Evolutionary conservation across 1,140 invertebrate genomes (phyloP), one percentile per base, ranked within the genome.

Genomic region (Chironomus striatipennis): DNA sequence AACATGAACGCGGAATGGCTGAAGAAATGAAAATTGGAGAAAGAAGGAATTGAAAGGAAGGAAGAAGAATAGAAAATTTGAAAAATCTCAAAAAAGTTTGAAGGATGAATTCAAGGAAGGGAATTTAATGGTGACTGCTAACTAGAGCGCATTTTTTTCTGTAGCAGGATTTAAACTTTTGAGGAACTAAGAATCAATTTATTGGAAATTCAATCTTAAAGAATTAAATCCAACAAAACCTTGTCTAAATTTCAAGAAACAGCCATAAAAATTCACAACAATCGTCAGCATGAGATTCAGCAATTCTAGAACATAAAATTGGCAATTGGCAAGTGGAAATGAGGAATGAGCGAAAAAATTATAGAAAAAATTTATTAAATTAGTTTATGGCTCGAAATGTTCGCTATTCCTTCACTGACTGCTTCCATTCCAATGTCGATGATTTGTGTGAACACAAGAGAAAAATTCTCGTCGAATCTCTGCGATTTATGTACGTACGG

Each of bases 361-460:
- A 20, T 18, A 20, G 18, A 70, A 17, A 70, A 70, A 70, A 70
- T 70, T 70, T 70, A 70, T 70, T 70, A 70, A 70, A 70, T 70
- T 70, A 70, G 65, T 70, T 70, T 70, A 70, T 70, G 65, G 17
- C 65, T 70, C 65, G 20, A 9, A 18, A 17, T 70, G 20, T 70
- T 70, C 18, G 9, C 65, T 70, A 18, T 70, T 70, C 6, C 18
- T 20, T 5, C n/a, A 6, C 18, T 18, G n/a, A 20, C 20, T 67
- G n/a, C 18, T 67, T 17, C 64, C 7, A 15, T 67, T 70, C 7
- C 18, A 34, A 34, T 34, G 24, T 34, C 24, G 24, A 34, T 70
- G 65, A 70, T 70, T 70, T 70, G 65, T 70, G 65, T 18, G 43
- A 47, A 10, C 15, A 47, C 2, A 47, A 47, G 15, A 10, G 9